phyloP scores from a whole-genome alignment of 2,113 vertebrate species.

The Noturus placidus region DNA sequence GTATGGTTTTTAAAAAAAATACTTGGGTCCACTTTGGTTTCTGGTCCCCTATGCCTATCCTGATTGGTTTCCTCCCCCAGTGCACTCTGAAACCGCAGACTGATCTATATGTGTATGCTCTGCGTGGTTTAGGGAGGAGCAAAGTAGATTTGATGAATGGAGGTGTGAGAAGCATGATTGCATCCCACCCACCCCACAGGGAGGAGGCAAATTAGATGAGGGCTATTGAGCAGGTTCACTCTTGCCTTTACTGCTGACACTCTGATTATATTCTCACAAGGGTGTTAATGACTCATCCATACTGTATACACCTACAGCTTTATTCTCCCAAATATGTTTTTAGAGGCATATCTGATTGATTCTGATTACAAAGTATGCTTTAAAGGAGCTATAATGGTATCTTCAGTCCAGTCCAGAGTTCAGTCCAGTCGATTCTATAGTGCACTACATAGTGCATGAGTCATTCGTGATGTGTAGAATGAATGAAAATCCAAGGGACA shows the following conservation, averaged over 20 bases:
- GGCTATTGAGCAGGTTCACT: conserved; percentile 40
- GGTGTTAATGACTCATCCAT: conserved; percentile 37
- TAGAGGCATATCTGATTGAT: not conserved
- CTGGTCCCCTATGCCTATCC: not conserved
- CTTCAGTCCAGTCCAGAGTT: not conserved
- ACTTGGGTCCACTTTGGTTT: not conserved
- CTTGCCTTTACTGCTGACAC: conserved; percentile 39
- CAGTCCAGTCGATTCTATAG: not conserved
- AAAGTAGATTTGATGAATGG: conserved; percentile 19
- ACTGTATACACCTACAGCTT: not conserved
- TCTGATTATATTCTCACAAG: conserved; percentile 13
- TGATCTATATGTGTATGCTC: not conserved
- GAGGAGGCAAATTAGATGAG: conserved; percentile 27
- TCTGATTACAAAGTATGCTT: not conserved
- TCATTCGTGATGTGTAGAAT: not conserved
- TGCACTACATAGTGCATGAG: not conserved
- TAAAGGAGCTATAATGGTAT: not conserved
- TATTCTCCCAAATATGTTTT: not conserved
- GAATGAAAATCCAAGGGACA: too few relatives aligned
- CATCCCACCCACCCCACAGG: conserved; percentile 14
- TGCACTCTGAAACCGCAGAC: not conserved
- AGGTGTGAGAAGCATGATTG: conserved; percentile 21
- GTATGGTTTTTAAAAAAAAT: not conserved
- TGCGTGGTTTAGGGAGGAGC: not conserved
- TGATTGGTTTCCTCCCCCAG: not conserved